Base-by-base conservation (phyloP, 2,888 invertebrate species). In the Frankliniella fusca region DNA sequence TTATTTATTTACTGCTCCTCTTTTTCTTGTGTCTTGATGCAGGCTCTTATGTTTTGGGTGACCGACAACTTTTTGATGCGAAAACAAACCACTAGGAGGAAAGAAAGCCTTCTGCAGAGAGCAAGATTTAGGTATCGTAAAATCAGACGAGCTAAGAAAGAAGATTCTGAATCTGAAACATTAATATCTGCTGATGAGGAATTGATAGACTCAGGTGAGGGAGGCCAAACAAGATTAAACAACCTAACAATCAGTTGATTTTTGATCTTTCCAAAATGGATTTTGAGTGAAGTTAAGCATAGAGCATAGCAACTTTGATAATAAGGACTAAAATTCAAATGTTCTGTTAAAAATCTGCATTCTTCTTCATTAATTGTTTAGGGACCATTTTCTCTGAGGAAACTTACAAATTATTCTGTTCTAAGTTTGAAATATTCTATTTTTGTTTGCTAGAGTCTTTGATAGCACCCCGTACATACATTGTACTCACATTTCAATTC, bases 31-130 rank as follows among this genome's bases (percentile, higher is more conserved):
- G 48, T 81, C 48, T 1, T 49, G n/a, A 12, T 91, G 81, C 89
- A 94, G 94, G 94, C 94, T 85, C 90, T 95, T 86, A 94, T 95
- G 91, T 95, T 95, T 89, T 95, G 95, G 95, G 94, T 95, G 85
- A 94, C 94, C 0, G 95, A 95, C 88, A 95, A 95, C 88, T 94
- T 94, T 90, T 89, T 95, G 81, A 95, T 94, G 93, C 91, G 90
- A 80, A 50, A 81, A 48, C 23, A 80, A 48, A 76, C 83, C 83
- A 81, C 83, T 70, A 80, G 82, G 12, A 81, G 84, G 81, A 54
- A 82, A 27, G 65, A 81, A 20, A 88, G 88, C 84, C 85, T 89
- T 80, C 84, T 89, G 81, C 87, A 87, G 83, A 87, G 87, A 84
- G 87, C 88, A 48, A 88, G 88, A 85, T 87, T 89, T n/a, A 90